Percentiles rank a stretch among this genome's conserved stretches.
Evolutionary conservation across 37 sponge, comb jelly and placozoan genomes (phyloP).

Genomic region (Geodia barretti): DNA sequence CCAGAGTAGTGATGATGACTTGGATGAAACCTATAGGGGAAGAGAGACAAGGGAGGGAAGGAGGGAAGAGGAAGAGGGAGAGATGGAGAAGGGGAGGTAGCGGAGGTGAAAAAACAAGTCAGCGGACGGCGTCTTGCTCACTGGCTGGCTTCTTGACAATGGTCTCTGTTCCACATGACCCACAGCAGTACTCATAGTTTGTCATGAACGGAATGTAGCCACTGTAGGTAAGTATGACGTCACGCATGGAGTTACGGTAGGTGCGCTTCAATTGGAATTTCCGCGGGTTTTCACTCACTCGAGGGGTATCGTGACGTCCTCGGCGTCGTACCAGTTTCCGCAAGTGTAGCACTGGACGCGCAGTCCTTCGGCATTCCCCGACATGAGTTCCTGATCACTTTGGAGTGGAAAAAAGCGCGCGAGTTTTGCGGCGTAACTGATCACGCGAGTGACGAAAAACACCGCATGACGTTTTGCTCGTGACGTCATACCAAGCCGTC

Average conservation of each 20-base stretch:
- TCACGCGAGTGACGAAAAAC: too few relatives aligned
- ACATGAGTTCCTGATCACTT: too few relatives aligned
- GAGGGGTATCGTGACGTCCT: conserved; percentile 42
- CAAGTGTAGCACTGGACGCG: conserved; percentile 76
- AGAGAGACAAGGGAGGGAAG: background rate
- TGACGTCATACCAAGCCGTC: background rate
- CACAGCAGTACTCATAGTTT: conserved; percentile 77
- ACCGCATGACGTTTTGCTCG: background rate
- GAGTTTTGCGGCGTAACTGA: too few relatives aligned
- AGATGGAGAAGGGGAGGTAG: background rate
- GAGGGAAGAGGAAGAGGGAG: background rate
- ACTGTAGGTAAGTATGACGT: conserved; percentile 34
- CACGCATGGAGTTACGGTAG: too few relatives aligned
- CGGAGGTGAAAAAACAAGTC: background rate
- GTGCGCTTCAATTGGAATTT: conserved; percentile 2
- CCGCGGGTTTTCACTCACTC: conserved; percentile 29
- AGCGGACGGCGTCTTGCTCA: conserved; percentile 6
- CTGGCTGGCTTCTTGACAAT: conserved; percentile 77
- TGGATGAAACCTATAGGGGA: conserved; percentile 81
- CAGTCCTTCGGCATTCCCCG: conserved; percentile 8
- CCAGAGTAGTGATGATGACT: conserved; percentile 77
- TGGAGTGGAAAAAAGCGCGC: too few relatives aligned
- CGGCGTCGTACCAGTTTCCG: conserved; percentile 50
- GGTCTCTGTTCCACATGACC: conserved; percentile 43
- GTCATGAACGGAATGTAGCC: conserved; percentile 77